phyloP scores from a whole-genome alignment of 2,888 invertebrate species.

The Cephus nigrinus region DNA sequence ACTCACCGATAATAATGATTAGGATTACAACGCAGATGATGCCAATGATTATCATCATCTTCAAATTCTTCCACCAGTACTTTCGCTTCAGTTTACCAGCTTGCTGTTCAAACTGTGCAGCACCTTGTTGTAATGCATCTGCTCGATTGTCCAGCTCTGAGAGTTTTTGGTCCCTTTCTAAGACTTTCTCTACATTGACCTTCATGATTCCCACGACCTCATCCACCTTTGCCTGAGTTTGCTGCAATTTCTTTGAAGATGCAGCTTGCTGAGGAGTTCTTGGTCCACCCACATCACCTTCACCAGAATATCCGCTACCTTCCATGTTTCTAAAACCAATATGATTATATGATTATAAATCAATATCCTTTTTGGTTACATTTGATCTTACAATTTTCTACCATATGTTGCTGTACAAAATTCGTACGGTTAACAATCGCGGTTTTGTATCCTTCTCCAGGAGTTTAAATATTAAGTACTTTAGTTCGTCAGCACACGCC shows the following conservation, averaged over 20 bases:
- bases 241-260: slow-evolving; percentile 82
- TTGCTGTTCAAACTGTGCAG: slow-evolving; percentile 96
- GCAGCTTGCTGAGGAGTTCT: slow-evolving; percentile 83
- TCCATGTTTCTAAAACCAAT: slow-evolving; percentile 51
- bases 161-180: slow-evolving; percentile 94
- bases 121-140: slow-evolving; percentile 93
- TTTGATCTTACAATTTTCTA: not conserved
- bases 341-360: slow-evolving; percentile 33
- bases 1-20: slow-evolving; percentile 90
- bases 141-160: slow-evolving; percentile 96
- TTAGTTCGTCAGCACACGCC: slow-evolving; percentile 36
- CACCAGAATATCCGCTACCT: slow-evolving; percentile 69
- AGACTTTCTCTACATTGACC: slow-evolving; percentile 94
- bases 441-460: too few species aligned
- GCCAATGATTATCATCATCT: slow-evolving; percentile 95
- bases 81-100: slow-evolving; percentile 97
- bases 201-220: slow-evolving; percentile 96
- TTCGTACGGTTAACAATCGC: too few species aligned
- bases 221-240: slow-evolving; percentile 87
- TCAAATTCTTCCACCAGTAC: slow-evolving; percentile 97
- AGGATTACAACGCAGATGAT: slow-evolving; percentile 84
- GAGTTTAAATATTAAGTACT: too few species aligned
- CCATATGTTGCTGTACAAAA: too few species aligned
- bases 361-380: not conserved
- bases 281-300: slow-evolving; percentile 85